Percentiles rank a stretch among this genome's conserved stretches.
These are phyloP conservation scores for Leucosticte australis DNA, from an alignment of 2,113 vertebrate genomes.

Conservation along the genomic window DNA sequence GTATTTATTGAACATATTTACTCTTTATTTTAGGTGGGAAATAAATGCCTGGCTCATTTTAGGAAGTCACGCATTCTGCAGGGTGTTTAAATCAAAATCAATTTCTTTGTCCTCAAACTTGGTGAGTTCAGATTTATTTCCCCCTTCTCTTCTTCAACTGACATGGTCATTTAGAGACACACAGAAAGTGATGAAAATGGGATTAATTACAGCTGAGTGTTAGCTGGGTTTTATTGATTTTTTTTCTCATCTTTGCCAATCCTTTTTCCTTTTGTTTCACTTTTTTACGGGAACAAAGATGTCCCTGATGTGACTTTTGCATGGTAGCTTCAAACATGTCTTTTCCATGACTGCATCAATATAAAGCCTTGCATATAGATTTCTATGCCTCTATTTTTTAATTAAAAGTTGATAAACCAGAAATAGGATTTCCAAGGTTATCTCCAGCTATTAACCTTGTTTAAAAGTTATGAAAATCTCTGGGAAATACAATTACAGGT, in stretches of 20 bases:
- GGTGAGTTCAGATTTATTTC: not conserved
- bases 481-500: not conserved
- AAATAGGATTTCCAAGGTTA: not conserved
- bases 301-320: not conserved
- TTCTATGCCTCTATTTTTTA: not conserved
- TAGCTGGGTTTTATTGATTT: not conserved
- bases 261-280: not conserved
- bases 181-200: not conserved
- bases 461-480: not conserved
- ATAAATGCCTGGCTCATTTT: not conserved
- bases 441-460: not conserved
- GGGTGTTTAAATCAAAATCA: not conserved
- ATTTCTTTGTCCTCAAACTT: not conserved
- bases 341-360: not conserved
- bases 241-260: not conserved
- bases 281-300: not conserved
- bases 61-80: not conserved
- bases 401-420: not conserved
- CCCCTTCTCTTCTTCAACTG: not conserved
- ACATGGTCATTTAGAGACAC: not conserved
- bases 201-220: not conserved
- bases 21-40: not conserved
- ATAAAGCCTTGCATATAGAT: not conserved
- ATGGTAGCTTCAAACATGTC: not conserved
- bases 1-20: not conserved